Evolutionary conservation across 2,113 vertebrate species (phyloP).

Genomic region (Xyrauchen texanus): DNA sequence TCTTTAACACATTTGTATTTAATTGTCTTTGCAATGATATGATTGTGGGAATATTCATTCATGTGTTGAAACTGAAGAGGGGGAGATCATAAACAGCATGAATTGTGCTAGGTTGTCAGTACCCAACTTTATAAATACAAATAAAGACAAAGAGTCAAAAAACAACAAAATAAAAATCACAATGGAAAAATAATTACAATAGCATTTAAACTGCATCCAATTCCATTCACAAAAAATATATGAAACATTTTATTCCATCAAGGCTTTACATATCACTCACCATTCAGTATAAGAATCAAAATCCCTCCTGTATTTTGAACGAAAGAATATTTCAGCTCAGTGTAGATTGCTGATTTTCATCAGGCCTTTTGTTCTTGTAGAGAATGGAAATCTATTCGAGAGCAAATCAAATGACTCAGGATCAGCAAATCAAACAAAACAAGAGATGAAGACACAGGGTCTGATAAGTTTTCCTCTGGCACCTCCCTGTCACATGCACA

Average conservation of each 20-base stretch:
- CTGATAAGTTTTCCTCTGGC: slow-evolving; percentile 66
- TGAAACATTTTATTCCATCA: slow-evolving; percentile 24
- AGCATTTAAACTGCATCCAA: no score
- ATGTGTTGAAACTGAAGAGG: neutral
- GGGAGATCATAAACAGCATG: neutral
- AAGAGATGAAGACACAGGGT: slow-evolving; percentile 52
- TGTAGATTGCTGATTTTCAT: slow-evolving; percentile 50
- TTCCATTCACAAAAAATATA: no score
- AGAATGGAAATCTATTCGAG: slow-evolving; percentile 65
- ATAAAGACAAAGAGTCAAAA: neutral
- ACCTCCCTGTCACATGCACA: slow-evolving; percentile 57
- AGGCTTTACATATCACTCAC: slow-evolving; percentile 59
- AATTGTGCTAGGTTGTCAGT: neutral
- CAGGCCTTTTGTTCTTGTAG: slow-evolving; percentile 65
- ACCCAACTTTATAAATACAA: slow-evolving; percentile 1
- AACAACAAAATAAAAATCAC: neutral
- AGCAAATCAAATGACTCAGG: slow-evolving; percentile 71
- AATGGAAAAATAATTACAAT: neutral
- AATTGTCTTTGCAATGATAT: slow-evolving; percentile 22
- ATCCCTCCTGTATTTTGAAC: slow-evolving; percentile 72
- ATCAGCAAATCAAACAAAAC: slow-evolving; percentile 54
- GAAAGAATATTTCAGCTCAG: slow-evolving; percentile 58
- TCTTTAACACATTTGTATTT: neutral
- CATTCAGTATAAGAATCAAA: slow-evolving; percentile 64
- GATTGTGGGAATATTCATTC: neutral